Evolutionary conservation across 2,888 invertebrate genomes (phyloP).

Genomic region (Cecidostiba fungosa): DNA sequence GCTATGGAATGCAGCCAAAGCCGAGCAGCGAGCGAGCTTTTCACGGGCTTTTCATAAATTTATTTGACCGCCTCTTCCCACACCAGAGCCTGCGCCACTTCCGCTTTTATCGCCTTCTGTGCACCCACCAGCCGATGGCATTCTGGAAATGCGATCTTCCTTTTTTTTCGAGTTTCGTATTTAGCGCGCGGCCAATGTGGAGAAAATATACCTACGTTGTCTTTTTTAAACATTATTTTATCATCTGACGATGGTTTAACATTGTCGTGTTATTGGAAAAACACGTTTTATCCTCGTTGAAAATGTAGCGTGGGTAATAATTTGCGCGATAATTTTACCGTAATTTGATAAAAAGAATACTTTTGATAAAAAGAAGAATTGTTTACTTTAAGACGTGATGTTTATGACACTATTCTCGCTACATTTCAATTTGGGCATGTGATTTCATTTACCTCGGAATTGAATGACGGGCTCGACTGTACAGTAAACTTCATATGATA

Average conservation of each 20-base stretch:
- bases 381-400: neutral
- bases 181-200: neutral
- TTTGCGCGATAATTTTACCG: neutral
- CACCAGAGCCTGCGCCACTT: constrained; percentile 66
- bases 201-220: neutral
- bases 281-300: neutral
- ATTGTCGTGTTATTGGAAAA: neutral
- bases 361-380: neutral
- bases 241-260: neutral
- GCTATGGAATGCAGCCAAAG: constrained; percentile 75
- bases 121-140: neutral
- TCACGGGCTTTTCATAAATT: constrained; percentile 75
- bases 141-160: neutral
- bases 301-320: neutral
- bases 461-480: neutral
- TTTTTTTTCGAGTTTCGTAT: neutral
- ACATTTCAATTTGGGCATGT: neutral
- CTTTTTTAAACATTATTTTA: neutral
- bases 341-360: neutral
- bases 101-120: constrained; percentile 71
- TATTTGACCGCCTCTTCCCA: constrained; percentile 73
- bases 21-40: constrained; percentile 69
- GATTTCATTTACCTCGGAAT: neutral
- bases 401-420: neutral
- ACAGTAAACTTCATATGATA: neutral